These are phyloP conservation scores for Quadroppia sp. DNA, from an alignment of 2,888 invertebrate genomes.

Conservation along the genomic window DNA sequence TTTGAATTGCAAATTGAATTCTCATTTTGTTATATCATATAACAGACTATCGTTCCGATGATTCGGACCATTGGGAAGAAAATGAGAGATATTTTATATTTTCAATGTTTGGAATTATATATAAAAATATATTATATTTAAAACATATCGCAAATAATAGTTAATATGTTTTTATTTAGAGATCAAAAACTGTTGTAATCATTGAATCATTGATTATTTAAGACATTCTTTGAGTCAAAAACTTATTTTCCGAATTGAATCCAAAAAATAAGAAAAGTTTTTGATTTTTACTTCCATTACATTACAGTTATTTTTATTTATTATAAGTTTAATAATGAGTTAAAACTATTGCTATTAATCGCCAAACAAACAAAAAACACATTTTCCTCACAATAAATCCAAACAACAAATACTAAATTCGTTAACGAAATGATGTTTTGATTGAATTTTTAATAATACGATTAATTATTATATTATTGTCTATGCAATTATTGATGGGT, in stretches of 20 bases:
- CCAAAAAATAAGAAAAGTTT: background rate
- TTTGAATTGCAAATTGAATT: background rate
- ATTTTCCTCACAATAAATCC: too few relatives aligned
- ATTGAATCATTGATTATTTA: background rate
- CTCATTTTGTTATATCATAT: background rate
- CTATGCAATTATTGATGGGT: slow-evolving; percentile 7
- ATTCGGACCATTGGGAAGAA: background rate
- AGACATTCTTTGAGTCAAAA: background rate
- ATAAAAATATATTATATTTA: slow-evolving; percentile 1
- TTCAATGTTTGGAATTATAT: background rate
- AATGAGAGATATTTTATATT: background rate
- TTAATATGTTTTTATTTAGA: background rate
- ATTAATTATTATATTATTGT: slow-evolving; percentile 12
- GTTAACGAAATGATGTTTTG: slow-evolving; percentile 10
- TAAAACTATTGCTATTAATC: background rate
- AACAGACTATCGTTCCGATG: background rate
- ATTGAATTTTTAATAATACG: background rate
- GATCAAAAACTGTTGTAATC: background rate
- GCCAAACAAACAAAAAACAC: too few relatives aligned
- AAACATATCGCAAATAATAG: slow-evolving; percentile 15
- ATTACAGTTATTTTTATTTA: background rate
- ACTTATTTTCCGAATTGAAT: slow-evolving; percentile 20
- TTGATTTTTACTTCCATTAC: background rate
- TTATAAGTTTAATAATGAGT: background rate
- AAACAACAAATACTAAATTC: too few relatives aligned